Base-by-base conservation (phyloP, 2,888 invertebrate genomes). In the Psylliodes chrysocephalus region DNA sequence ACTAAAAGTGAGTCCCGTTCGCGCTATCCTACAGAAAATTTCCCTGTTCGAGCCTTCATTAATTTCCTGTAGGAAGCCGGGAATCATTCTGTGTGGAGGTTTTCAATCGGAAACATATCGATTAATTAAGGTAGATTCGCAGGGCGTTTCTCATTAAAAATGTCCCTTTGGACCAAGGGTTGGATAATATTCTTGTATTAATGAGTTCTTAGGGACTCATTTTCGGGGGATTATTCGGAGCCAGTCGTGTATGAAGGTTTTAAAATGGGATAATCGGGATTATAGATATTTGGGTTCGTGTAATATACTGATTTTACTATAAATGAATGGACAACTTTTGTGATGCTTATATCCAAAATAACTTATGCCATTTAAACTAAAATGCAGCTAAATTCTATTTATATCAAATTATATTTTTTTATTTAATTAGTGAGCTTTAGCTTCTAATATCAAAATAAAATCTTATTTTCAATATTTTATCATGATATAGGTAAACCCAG, bases 141-240 rank as follows among this genome's bases (percentile, higher is more conserved):
- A 17, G 47, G 49, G 49, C 49, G 49, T 49, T 47, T 47, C 40
- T 57, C 57, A 57, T 57, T 57, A 47, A 57, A 57, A 57, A 35
- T 57, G 57, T 57, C 57, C 57, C 57, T 57, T 57, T 57, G 57
- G 49, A 57, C 57, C 47, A 10, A 25, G 30, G 49, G 17, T 25
- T 15, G 57, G 49, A 57, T 57, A 40, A 49, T 57, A 57, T 57
- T 56, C 57, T 40, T 49, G 57, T 49, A 47, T 57, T 57, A 57
- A 57, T 57, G 57, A 57, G 57, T 46, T 57, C 57, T 47, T 25
- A 47, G 47, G 57, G 57, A 57, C 38, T 49, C 49, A 49, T 49
- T 57, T 49, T 47, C 47, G 57, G 15, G 25, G 38, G 38, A 57
- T 57, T 57, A 57, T 57, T 49, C 18, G 49, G 57, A 49, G 14